Evolutionary conservation across 2,797 vertebrate genomes (phyloP), one percentile per base, ranked within the genome.

Genomic region (Scolopax bukidnonensis): DNA sequence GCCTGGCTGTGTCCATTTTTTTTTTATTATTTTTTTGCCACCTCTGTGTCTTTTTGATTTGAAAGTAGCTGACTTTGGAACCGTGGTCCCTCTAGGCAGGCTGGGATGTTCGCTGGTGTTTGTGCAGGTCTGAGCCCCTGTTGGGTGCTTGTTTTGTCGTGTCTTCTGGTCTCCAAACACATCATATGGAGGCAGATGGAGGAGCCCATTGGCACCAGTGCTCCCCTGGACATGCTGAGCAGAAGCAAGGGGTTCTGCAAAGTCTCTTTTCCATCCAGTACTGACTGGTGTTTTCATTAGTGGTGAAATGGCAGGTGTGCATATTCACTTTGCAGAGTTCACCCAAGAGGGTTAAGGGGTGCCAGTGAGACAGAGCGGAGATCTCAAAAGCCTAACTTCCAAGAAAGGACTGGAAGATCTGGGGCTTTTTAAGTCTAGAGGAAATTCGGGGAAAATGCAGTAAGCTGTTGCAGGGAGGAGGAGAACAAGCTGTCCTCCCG

Each of bases 401-500:
- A 48, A 21, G 85, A 91, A 94, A 53, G 45, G 33, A 20, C 60
- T 89, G 70, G 12, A 43, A 59, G 40, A 74, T 6, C 47, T 59
- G 83, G 16, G 61, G 33, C 33, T 77, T 73, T 84, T 89, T 40
- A 81, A 81, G 20, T 74, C 48, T 75, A 69, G 87, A 87, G 77
- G 74, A 82, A 69, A 74, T 87, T 74, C 6, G 0, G 28, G 59
- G 84, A 87, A 95, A 45, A 84, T 48, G 70, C 59, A 38, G 50
- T 40, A n/a, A 38, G 47, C 64, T 51, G 47, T 30, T 67, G 83
- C 74, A 69, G 77, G 76, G 67, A 69, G 47, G 36, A 90, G 54
- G 43, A 76, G 93, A 87, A 80, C 90, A 92, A 76, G 51, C 54
- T 91, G 84, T 74, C 63, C 64, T 94, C 45, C 56, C 41, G 80